These are phyloP conservation scores for Sarcoramphus papa DNA, from an alignment of 2,797 vertebrate species.

Conservation along the genomic window DNA sequence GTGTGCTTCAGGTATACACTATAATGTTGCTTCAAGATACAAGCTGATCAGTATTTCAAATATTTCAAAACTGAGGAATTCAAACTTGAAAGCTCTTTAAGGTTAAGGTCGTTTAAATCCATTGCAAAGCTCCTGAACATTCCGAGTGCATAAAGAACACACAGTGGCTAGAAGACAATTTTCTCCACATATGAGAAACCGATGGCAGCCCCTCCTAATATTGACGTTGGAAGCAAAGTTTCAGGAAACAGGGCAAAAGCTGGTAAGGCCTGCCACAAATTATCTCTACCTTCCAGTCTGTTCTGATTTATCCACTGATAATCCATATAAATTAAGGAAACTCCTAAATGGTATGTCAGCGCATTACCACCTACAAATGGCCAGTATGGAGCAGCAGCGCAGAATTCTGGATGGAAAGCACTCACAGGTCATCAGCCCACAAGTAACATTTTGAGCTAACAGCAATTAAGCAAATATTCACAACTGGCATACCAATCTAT, in stretches of 20 bases:
- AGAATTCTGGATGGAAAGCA: not conserved
- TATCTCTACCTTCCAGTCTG: not conserved
- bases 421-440: not conserved
- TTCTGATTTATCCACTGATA: not conserved
- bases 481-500: not conserved
- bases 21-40: not conserved
- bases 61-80: not conserved
- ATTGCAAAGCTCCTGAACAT: not conserved
- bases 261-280: not conserved
- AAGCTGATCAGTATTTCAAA: not conserved
- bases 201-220: not conserved
- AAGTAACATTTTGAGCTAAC: not conserved
- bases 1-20: not conserved
- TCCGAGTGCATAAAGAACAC: not conserved
- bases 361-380: not conserved
- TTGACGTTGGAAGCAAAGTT: not conserved
- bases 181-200: not conserved
- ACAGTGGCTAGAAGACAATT: not conserved
- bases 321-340: not conserved
- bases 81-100: not conserved
- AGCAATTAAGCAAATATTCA: not conserved
- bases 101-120: not conserved
- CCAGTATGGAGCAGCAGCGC: not conserved
- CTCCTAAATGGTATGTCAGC: not conserved
- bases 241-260: not conserved